Conservation (phyloP, 1,140 invertebrate species). For the Listronotus bonariensis region DNA sequence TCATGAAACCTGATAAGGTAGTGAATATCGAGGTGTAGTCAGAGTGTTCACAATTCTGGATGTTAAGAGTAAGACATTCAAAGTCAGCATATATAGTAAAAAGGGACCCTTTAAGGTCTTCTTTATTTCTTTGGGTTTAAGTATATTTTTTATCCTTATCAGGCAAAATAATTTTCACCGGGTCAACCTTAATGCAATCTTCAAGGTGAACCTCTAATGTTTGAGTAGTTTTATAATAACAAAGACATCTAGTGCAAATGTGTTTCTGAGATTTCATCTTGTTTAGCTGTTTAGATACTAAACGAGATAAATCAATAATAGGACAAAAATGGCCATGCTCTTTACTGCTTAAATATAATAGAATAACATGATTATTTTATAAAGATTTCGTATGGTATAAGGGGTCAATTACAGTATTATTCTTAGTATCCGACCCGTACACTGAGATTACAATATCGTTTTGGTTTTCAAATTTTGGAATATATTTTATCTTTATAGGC, state of each 20-base stretch:
- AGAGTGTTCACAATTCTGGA: constrained; percentile 22
- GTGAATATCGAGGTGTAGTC: constrained; percentile 3
- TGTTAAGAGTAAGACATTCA: constrained; percentile 37
- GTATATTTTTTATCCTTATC: constrained; percentile 42
- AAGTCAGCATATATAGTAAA: constrained; percentile 53
- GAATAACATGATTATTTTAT: too few relatives aligned
- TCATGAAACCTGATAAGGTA: constrained; percentile 49
- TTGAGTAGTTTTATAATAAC: constrained; percentile 43
- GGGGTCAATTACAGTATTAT: too few relatives aligned
- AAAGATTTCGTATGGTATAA: too few relatives aligned
- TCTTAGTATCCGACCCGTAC: too few relatives aligned
- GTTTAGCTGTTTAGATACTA: constrained; percentile 45
- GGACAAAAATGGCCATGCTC: too few relatives aligned
- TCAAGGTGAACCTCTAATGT: constrained; percentile 40
- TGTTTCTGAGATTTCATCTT: constrained; percentile 39
- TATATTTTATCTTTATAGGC: too few relatives aligned
- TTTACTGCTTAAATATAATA: too few relatives aligned
- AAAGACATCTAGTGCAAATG: constrained; percentile 50
- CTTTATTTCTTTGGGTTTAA: constrained; percentile 43
- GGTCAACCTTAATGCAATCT: constrained; percentile 29
- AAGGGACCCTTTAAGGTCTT: constrained; percentile 36
- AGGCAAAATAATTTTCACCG: constrained; percentile 20
- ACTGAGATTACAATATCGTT: too few relatives aligned
- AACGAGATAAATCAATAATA: constrained; percentile 10
- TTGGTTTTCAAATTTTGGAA: too few relatives aligned